Evolutionary conservation across 2,888 invertebrate genomes (phyloP).

Genomic region (Eucera pruinosa): DNA sequence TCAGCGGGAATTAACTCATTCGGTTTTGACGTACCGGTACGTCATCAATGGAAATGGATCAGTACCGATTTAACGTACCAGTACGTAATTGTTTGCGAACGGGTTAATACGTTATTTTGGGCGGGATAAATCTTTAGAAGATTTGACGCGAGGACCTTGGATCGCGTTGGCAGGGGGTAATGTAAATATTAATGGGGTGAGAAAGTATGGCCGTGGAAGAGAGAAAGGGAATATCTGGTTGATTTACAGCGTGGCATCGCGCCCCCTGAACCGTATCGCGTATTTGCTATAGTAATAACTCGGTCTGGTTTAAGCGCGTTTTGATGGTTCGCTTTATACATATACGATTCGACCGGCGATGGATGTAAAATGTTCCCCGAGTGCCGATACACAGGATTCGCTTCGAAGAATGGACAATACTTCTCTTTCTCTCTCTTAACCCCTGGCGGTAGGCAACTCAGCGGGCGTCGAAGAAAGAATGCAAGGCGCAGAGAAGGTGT

Average conservation of each 20-base stretch:
- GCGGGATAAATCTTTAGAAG: no score
- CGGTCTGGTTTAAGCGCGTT: conserved; percentile 47
- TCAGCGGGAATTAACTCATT: no score
- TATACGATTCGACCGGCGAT: conserved; percentile 41
- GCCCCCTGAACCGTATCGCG: conserved; percentile 49
- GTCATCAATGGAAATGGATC: no score
- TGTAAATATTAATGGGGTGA: conserved; percentile 52
- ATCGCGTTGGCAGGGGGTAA: conserved; percentile 24
- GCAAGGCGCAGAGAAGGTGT: conserved; percentile 29
- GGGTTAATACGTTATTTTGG: no score
- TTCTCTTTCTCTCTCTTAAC: conserved; percentile 6
- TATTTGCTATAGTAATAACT: conserved; percentile 54
- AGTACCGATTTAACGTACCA: no score
- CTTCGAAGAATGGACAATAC: neutral
- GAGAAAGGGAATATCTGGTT: conserved; percentile 17
- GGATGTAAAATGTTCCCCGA: conserved; percentile 37
- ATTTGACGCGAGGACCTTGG: no score
- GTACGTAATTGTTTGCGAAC: no score
- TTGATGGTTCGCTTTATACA: conserved; percentile 52
- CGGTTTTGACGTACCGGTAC: no score
- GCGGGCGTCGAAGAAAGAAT: conserved; percentile 43
- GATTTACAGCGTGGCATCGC: conserved; percentile 52
- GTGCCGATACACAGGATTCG: conserved; percentile 11
- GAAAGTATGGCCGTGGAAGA: conserved; percentile 11
- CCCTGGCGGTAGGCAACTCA: conserved; percentile 61